A percentile compares a stretch with the other conserved stretches of the same genome.
These are phyloP conservation scores for pig (Sus scrofa) DNA, from an alignment of 2,113 vertebrate genomes.

Conservation along the genomic window DNA sequence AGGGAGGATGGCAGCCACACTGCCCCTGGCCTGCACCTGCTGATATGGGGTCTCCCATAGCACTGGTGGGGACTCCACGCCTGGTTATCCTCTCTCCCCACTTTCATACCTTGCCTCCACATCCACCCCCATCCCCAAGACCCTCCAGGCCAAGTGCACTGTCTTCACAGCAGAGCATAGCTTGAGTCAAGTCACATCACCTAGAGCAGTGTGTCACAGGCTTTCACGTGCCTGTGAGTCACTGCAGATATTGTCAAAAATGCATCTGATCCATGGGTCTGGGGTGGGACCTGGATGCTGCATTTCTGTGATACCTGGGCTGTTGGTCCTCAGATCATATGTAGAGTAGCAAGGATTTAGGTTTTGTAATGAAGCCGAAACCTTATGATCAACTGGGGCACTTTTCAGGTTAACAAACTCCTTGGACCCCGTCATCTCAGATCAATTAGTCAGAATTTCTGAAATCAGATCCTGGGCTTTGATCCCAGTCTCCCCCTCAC, in stretches of 20 bases:
- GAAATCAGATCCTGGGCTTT: neutral
- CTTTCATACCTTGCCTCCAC: neutral
- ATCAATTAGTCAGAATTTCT: neutral
- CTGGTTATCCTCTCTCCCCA: neutral
- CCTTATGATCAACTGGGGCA: neutral
- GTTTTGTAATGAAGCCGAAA: neutral
- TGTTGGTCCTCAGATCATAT: neutral
- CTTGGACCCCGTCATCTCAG: neutral
- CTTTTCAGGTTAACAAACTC: neutral
- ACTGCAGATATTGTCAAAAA: neutral
- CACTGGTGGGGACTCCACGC: neutral
- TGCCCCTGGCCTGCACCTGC: neutral
- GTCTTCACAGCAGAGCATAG: neutral
- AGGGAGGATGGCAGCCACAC: neutral
- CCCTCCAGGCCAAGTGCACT: neutral
- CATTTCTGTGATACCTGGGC: no score
- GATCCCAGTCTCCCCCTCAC: neutral
- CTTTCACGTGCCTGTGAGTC: neutral
- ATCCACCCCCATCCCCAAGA: fast-evolving
- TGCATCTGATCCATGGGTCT: neutral
- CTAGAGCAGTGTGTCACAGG: neutral
- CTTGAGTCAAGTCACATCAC: neutral
- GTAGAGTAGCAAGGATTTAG: neutral
- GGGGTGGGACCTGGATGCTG: neutral
- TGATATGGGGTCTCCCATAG: no score